Evolutionary conservation across 2,888 invertebrate genomes (phyloP).

Genomic region (Holacanthella duospinosa): DNA sequence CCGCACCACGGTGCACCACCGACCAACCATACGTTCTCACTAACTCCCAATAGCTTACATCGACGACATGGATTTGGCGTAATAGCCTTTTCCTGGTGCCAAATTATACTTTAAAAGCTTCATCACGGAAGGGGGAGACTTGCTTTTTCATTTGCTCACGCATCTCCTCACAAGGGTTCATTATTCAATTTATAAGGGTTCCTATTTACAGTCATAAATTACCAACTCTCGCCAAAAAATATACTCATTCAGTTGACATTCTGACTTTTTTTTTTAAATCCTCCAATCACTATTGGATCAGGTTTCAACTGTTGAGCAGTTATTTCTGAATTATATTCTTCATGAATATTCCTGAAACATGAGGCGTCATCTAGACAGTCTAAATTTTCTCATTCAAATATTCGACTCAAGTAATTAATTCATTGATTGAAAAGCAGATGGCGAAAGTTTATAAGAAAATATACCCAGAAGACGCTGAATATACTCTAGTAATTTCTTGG

Average conservation of each 20-base stretch:
- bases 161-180: not conserved
- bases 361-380: too few species aligned
- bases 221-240: not conserved
- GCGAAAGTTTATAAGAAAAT: too few species aligned
- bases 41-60: conserved; percentile 12
- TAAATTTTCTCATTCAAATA: too few species aligned
- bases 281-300: not conserved
- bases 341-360: too few species aligned
- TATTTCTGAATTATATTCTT: too few species aligned
- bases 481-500: too few species aligned
- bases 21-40: conserved; percentile 9
- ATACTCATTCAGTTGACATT: not conserved
- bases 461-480: too few species aligned
- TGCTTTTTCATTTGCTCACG: not conserved
- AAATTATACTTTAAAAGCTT: conserved; percentile 4
- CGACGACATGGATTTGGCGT: not conserved
- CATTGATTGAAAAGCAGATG: too few species aligned
- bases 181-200: not conserved
- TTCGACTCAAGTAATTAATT: too few species aligned
- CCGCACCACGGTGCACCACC: not conserved
- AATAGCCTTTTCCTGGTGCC: conserved; percentile 5
- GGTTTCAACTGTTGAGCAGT: not conserved
- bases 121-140: not conserved
- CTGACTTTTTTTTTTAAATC: not conserved
- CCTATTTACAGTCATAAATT: not conserved